A percentile compares a stretch with the other conserved stretches of the same genome.
Evolutionary conservation across 2,113 vertebrate species (phyloP).

Genomic region (Eulemur rufifrons): DNA sequence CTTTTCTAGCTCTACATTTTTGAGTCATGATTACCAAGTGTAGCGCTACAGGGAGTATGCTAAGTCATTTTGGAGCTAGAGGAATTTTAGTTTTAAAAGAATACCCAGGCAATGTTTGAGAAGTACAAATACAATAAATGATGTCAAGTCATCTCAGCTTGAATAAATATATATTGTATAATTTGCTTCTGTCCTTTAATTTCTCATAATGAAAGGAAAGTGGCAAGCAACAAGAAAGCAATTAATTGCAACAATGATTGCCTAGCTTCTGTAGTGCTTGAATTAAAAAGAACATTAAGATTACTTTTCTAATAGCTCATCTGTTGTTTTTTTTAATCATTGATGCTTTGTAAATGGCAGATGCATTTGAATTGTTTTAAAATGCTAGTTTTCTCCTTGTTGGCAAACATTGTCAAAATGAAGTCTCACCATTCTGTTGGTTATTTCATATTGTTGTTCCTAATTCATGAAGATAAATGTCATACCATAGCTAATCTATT

Average conservation of each 20-base stretch:
- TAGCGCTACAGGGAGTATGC: neutral
- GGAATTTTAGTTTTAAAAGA: slow-evolving; percentile 58
- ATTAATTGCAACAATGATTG: slow-evolving; percentile 61
- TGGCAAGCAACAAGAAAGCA: slow-evolving; percentile 66
- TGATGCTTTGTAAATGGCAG: slow-evolving; percentile 54
- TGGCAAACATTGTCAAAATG: slow-evolving; percentile 21
- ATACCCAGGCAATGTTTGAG: slow-evolving; percentile 12
- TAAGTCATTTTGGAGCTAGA: slow-evolving; percentile 50
- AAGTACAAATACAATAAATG: slow-evolving; percentile 46
- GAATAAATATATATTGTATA: slow-evolving; percentile 59
- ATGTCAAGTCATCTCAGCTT: slow-evolving; percentile 47
- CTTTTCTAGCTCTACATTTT: slow-evolving; percentile 53
- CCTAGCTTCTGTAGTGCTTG: slow-evolving; percentile 29
- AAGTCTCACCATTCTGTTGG: neutral
- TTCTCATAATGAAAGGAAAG: slow-evolving; percentile 61
- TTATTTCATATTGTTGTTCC: neutral
- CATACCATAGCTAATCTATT: slow-evolving; percentile 23
- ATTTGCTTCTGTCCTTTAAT: slow-evolving; percentile 64
- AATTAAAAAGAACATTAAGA: slow-evolving; percentile 64
- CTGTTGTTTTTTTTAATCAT: neutral
- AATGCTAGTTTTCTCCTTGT: neutral
- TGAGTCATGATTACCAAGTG: slow-evolving; percentile 67
- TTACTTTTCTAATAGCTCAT: slow-evolving; percentile 63
- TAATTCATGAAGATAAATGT: slow-evolving; percentile 58
- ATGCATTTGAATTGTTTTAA: slow-evolving; percentile 32